Percentiles rank a stretch among this genome's conserved stretches.
phyloP scores from a whole-genome alignment of 2,797 vertebrate species.

The Argyrosomus regius region DNA sequence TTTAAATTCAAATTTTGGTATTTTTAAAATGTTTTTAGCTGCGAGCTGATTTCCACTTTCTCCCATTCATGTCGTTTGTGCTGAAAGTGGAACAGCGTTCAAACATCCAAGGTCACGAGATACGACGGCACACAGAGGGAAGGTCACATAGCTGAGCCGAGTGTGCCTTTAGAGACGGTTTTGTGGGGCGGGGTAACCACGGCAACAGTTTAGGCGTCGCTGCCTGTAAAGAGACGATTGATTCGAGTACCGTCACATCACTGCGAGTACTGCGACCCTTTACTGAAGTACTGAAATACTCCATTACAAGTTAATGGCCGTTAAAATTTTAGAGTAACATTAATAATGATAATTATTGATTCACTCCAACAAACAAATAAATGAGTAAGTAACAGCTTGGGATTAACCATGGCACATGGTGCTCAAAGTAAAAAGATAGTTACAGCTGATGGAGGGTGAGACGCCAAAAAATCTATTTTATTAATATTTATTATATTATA shows the following conservation, averaged over 20 bases:
- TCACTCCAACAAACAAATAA: no score
- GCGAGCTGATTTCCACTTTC: not conserved
- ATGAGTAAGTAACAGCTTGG: no score
- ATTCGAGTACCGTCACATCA: slow-evolving; percentile 5
- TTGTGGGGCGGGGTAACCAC: slow-evolving; percentile 58
- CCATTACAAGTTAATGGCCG: not conserved
- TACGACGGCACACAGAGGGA: slow-evolving; percentile 27
- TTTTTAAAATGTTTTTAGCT: not conserved
- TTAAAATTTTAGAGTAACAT: no score
- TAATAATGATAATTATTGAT: no score
- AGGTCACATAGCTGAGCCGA: slow-evolving; percentile 66
- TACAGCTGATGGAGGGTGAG: no score
- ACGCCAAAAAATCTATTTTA: no score
- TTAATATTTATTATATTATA: no score
- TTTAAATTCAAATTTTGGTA: not conserved
- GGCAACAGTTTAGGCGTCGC: slow-evolving; percentile 49
- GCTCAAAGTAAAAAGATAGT: no score
- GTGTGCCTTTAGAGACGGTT: slow-evolving; percentile 18
- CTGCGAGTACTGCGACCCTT: not conserved
- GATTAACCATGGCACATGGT: no score
- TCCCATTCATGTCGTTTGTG: slow-evolving; percentile 3
- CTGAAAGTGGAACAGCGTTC: slow-evolving; percentile 19
- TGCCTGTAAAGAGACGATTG: slow-evolving; percentile 14
- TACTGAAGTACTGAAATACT: not conserved
- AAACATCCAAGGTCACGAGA: slow-evolving; percentile 55